Percentiles rank a stretch among this genome's conserved stretches.
Conservation (phyloP, 2,797 vertebrate genomes). For the Epinephelus coioides region DNA sequence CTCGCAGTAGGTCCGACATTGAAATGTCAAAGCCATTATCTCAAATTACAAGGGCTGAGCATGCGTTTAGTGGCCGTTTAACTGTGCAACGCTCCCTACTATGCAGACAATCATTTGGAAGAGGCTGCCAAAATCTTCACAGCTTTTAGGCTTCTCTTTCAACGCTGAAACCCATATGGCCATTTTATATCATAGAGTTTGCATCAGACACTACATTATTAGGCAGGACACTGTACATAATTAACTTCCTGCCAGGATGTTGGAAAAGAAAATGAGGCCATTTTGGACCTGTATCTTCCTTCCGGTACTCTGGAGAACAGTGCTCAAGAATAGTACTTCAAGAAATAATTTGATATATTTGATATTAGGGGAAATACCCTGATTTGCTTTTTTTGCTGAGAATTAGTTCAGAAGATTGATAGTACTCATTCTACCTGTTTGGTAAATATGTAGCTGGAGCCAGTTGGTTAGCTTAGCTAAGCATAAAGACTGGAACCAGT, state of each 20-base stretch:
- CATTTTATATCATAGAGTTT: slow-evolving; percentile 23
- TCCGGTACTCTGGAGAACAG: not conserved
- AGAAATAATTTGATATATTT: not conserved
- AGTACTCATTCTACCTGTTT: not conserved
- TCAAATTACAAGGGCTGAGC: slow-evolving; percentile 70
- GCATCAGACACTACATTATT: slow-evolving; percentile 18
- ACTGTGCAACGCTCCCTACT: slow-evolving; percentile 47
- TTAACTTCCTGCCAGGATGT: slow-evolving; percentile 6
- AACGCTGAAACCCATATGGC: slow-evolving; percentile 28
- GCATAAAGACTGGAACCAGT: not conserved
- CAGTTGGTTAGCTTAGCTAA: not conserved
- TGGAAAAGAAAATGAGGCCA: too few species aligned
- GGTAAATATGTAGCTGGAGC: not conserved
- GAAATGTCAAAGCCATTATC: slow-evolving; percentile 80
- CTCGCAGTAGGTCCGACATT: slow-evolving; percentile 60
- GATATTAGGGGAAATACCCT: not conserved
- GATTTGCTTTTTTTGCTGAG: not conserved
- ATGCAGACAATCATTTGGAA: slow-evolving; percentile 53
- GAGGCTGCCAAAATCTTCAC: slow-evolving; percentile 47
- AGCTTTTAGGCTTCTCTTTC: slow-evolving; percentile 32
- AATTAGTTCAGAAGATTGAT: not conserved
- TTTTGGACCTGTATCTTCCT: not conserved
- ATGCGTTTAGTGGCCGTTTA: slow-evolving; percentile 71
- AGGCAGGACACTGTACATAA: not conserved
- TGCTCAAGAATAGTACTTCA: not conserved